phyloP scores from a whole-genome alignment of 2,888 invertebrate species.

The Serrognathus titanus region DNA sequence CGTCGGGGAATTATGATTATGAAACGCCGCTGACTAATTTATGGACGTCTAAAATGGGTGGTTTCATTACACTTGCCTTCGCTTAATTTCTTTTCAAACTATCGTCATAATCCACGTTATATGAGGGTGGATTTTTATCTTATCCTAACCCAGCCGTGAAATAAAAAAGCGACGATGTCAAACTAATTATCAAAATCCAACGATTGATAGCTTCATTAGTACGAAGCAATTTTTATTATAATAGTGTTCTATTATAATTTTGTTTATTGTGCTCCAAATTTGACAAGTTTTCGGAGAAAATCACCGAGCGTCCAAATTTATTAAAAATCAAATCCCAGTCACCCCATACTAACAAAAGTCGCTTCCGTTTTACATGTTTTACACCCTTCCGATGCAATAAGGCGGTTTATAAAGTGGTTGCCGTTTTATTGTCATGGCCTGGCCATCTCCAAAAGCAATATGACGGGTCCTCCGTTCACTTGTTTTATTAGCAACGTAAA shows the following conservation, averaged over 20 bases:
- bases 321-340: no score
- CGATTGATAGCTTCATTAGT: no score
- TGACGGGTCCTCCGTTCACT: neutral
- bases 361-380: neutral
- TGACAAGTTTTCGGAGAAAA: no score
- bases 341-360: neutral
- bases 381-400: neutral
- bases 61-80: conserved; percentile 2
- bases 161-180: no score
- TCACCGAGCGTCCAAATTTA: no score
- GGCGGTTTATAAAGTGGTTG: neutral
- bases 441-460: neutral
- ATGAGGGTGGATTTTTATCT: no score
- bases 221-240: neutral
- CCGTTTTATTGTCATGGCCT: neutral
- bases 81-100: neutral
- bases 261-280: no score
- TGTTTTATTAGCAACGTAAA: conserved; percentile 13
- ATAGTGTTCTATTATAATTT: neutral
- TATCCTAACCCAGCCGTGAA: no score
- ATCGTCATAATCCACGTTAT: neutral
- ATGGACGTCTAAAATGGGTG: no score
- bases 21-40: conserved; percentile 8
- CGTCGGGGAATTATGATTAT: conserved; percentile 12
- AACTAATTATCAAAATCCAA: no score